Evolutionary conservation across 2,113 vertebrate species (phyloP).

Genomic region (Oophaga pumilio): DNA sequence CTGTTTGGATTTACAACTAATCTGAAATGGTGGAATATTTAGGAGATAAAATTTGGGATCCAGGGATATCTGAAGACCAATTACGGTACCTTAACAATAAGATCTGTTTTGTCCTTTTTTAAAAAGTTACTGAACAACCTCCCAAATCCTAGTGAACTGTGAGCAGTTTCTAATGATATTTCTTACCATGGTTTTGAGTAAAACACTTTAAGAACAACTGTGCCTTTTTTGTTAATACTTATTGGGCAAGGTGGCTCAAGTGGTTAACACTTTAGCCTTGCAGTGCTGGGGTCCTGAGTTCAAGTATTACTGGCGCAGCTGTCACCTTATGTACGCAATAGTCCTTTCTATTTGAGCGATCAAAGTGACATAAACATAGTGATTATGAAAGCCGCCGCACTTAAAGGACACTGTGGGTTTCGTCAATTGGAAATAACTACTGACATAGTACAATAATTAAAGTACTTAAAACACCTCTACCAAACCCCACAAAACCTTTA

Average conservation of each 20-base stretch:
- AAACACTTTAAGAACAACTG: background rate
- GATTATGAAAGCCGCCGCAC: background rate
- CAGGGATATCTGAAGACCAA: too few species aligned
- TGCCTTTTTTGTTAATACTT: background rate
- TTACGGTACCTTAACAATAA: too few species aligned
- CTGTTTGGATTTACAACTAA: too few species aligned
- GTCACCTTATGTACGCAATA: background rate
- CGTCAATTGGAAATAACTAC: background rate
- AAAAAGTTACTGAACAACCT: background rate
- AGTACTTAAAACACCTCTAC: background rate
- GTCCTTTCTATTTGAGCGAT: background rate
- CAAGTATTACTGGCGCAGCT: background rate
- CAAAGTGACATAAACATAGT: conserved; percentile 15
- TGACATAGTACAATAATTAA: background rate
- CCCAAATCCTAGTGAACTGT: background rate
- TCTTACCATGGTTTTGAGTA: background rate
- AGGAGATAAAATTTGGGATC: too few species aligned
- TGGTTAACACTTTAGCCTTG: too few species aligned
- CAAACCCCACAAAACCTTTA: background rate
- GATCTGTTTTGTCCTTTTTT: background rate
- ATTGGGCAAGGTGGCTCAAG: too few species aligned
- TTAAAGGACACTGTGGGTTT: background rate
- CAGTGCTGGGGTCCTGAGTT: too few species aligned
- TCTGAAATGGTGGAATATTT: too few species aligned
- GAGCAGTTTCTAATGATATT: background rate